Evolutionary conservation across 2,113 vertebrate genomes (phyloP).

Genomic region (Sakesphorus luctuosus): DNA sequence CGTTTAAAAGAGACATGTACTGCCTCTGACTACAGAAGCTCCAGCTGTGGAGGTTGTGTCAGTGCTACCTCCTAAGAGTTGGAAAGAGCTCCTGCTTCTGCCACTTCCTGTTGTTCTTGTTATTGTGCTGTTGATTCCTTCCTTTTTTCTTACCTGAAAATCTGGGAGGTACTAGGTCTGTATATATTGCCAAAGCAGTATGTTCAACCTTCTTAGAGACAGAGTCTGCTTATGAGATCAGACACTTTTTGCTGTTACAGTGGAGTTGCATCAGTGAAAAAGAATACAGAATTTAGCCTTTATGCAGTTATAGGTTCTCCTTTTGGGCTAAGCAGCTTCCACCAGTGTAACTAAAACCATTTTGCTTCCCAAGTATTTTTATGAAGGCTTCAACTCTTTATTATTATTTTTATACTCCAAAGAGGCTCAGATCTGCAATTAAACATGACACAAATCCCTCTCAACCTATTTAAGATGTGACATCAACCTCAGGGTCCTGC

Average conservation of each 20-base stretch:
- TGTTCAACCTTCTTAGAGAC: neutral
- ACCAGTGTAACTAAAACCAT: neutral
- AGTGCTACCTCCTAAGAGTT: neutral
- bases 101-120: neutral
- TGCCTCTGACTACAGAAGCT: neutral
- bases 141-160: neutral
- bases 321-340: neutral
- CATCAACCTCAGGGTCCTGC: neutral
- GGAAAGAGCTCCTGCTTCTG: neutral
- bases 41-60: neutral
- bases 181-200: neutral
- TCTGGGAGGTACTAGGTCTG: neutral
- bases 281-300: neutral
- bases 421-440: neutral
- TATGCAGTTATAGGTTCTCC: neutral
- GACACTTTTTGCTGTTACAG: neutral
- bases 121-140: neutral
- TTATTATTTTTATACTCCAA: neutral
- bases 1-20: neutral
- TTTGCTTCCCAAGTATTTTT: neutral
- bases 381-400: neutral
- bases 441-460: neutral
- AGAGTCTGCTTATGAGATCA: neutral
- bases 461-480: neutral
- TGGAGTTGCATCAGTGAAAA: neutral